These are phyloP conservation scores for Cephalopachus bancanus DNA, from an alignment of 2,797 vertebrate species.

Conservation along the genomic window DNA sequence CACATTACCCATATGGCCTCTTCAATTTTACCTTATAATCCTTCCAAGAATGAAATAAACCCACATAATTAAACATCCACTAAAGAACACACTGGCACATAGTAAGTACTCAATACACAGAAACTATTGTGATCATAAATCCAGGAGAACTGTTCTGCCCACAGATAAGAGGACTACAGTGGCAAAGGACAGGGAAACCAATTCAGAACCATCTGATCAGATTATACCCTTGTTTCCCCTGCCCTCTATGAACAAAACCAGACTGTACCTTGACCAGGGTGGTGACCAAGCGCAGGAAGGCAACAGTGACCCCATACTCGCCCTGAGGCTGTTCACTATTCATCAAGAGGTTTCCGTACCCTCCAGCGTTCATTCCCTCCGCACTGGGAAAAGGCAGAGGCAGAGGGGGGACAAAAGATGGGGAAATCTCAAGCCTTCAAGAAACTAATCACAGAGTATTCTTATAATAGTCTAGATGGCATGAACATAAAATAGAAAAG, in stretches of 20 bases:
- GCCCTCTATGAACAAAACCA: not conserved
- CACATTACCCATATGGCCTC: not conserved
- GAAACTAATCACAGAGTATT: slow-evolving; percentile 39
- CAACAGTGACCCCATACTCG: slow-evolving; percentile 96
- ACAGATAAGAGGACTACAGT: fast-evolving
- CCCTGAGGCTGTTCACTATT: slow-evolving; percentile 97
- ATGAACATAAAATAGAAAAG: not conserved
- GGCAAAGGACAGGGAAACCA: not conserved
- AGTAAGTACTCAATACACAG: not conserved
- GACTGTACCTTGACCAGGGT: slow-evolving; percentile 95
- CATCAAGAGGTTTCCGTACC: slow-evolving; percentile 96
- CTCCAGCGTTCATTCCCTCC: slow-evolving; percentile 98
- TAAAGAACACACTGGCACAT: not conserved
- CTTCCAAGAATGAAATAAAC: not conserved
- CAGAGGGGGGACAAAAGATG: not conserved
- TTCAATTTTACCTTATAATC: not conserved
- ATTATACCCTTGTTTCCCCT: slow-evolving; percentile 90
- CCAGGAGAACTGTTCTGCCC: not conserved
- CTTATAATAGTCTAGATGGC: not conserved
- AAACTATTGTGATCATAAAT: not conserved
- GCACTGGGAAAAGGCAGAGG: slow-evolving; percentile 89
- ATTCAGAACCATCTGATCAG: not conserved
- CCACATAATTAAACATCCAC: not conserved
- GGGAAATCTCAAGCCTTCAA: not conserved
- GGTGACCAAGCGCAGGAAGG: slow-evolving; percentile 96